These are phyloP conservation scores for Scolopax bukidnonensis DNA, from an alignment of 2,797 vertebrate species.

Conservation along the genomic window DNA sequence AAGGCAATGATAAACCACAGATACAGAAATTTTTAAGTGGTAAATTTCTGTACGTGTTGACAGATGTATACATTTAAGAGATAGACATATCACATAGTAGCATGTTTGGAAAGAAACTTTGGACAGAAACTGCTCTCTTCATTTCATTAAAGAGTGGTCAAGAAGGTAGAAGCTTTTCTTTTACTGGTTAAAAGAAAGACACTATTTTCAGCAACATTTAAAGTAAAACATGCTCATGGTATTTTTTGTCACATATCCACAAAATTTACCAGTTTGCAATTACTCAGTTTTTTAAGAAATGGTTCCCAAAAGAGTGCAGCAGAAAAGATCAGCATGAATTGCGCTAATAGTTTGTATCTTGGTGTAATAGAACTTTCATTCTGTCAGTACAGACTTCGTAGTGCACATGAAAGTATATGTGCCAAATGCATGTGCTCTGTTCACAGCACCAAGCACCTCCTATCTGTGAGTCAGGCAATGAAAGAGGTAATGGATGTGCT, in stretches of 20 bases:
- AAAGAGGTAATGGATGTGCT: neutral
- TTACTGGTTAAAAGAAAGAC: neutral
- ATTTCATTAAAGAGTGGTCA: neutral
- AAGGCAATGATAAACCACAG: neutral
- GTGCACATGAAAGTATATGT: neutral
- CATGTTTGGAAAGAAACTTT: conserved; percentile 12
- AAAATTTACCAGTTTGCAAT: neutral
- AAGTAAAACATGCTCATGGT: neutral
- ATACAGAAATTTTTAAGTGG: neutral
- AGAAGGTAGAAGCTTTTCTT: neutral
- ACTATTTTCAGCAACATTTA: neutral
- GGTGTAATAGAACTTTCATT: neutral
- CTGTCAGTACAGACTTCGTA: neutral
- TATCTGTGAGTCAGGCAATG: neutral
- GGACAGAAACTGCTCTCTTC: neutral
- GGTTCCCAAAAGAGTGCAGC: neutral
- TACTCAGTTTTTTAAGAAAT: neutral
- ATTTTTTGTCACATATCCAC: neutral
- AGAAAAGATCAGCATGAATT: neutral
- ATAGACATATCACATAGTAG: neutral
- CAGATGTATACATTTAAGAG: neutral
- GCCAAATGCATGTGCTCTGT: neutral
- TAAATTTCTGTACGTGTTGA: neutral
- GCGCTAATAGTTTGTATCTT: neutral
- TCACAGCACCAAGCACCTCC: neutral